These are phyloP conservation scores for Australoheros scitulus DNA, from an alignment of 2,113 vertebrate genomes.

Conservation along the genomic window DNA sequence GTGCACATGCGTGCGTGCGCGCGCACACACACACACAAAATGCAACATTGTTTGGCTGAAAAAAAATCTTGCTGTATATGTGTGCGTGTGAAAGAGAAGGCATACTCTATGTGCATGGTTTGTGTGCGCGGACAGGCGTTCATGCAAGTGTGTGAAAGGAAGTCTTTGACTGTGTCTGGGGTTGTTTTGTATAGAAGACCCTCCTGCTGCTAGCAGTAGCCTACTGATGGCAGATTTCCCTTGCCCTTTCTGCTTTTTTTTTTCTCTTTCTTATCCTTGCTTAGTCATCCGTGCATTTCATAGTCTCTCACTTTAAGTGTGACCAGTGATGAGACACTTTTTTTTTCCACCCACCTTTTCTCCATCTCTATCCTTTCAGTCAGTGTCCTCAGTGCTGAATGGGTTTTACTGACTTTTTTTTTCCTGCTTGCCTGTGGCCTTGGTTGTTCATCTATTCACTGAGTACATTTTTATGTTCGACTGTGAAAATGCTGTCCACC, in stretches of 20 bases:
- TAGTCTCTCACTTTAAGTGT: constrained; percentile 43
- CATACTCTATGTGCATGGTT: constrained; percentile 19
- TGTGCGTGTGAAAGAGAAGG: neutral
- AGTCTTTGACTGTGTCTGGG: constrained; percentile 70
- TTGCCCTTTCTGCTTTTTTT: constrained; percentile 22
- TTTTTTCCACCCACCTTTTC: constrained; percentile 25
- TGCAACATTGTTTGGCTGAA: too few species aligned
- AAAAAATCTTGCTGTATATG: neutral
- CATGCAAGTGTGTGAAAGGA: constrained; percentile 64
- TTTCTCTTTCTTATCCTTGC: neutral
- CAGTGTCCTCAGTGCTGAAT: constrained; percentile 32
- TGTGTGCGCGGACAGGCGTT: constrained; percentile 34
- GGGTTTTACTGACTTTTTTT: constrained; percentile 24
- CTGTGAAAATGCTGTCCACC: constrained; percentile 20
- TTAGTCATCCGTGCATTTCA: constrained; percentile 48
- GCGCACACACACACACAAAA: constrained; percentile 17
- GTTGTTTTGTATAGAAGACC: constrained; percentile 62
- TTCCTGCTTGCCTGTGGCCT: constrained; percentile 19
- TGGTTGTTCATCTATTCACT: constrained; percentile 20
- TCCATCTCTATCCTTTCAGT: constrained; percentile 25
- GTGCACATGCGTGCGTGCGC: neutral
- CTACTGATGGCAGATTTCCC: constrained; percentile 57
- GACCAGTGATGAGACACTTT: constrained; percentile 35
- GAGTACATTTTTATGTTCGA: constrained; percentile 29
- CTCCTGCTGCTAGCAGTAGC: constrained; percentile 62